Percentiles rank a stretch among this genome's conserved stretches.
These are phyloP conservation scores for Natrix natrix DNA, from an alignment of 2,797 vertebrate species.

Conservation along the genomic window DNA sequence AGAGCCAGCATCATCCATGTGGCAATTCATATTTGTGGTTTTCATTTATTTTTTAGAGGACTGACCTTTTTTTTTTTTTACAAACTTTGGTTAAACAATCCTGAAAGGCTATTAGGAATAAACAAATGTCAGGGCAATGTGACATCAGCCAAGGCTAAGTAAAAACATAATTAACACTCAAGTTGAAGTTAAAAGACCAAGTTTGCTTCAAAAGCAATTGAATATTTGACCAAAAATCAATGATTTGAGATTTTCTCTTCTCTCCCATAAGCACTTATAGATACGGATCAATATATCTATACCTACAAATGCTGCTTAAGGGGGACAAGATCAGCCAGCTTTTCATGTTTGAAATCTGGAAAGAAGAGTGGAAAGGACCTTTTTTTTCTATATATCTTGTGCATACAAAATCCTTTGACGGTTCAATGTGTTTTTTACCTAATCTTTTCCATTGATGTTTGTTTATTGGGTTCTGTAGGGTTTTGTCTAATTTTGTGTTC, in stretches of 20 bases:
- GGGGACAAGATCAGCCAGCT: background rate
- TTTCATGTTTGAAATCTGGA: background rate
- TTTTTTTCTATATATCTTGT: background rate
- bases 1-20: background rate
- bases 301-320: background rate
- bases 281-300: background rate
- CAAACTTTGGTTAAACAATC: background rate
- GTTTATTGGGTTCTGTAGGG: background rate
- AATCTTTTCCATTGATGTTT: background rate
- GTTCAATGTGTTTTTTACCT: background rate
- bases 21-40: background rate
- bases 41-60: background rate
- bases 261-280: background rate
- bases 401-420: background rate
- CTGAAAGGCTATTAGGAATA: background rate
- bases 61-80: background rate
- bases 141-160: background rate
- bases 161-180: background rate
- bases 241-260: background rate
- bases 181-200: background rate
- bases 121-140: background rate
- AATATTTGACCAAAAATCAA: background rate
- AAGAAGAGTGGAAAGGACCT: background rate
- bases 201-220: background rate
- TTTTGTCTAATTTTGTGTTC: background rate